These are phyloP conservation scores for Paraplagusia blochii DNA, from an alignment of 2,113 vertebrate species.

Conservation along the genomic window DNA sequence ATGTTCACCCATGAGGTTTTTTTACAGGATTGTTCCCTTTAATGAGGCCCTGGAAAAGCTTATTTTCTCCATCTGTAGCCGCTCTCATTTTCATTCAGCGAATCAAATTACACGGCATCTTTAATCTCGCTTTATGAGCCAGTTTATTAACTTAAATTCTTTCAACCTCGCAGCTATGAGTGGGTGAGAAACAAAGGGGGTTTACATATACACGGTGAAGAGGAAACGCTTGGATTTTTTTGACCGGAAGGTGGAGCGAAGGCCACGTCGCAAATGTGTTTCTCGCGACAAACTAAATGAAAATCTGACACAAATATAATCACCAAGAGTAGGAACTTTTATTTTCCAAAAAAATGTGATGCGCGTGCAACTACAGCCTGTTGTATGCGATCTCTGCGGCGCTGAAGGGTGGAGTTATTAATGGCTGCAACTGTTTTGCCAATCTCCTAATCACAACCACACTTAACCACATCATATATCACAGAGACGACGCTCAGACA, in stretches of 20 bases:
- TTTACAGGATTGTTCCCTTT: conserved; percentile 70
- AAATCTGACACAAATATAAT: conserved; percentile 19
- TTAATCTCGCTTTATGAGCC: conserved; percentile 74
- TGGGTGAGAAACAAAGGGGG: conserved; percentile 63
- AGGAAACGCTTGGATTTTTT: conserved; percentile 33
- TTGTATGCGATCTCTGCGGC: conserved; percentile 21
- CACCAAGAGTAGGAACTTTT: conserved; percentile 35
- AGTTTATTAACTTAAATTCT: conserved; percentile 72
- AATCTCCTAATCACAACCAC: conserved; percentile 67
- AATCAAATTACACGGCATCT: conserved; percentile 74
- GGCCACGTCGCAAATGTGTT: conserved; percentile 56
- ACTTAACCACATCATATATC: conserved; percentile 67
- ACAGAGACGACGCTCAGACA: conserved; percentile 56
- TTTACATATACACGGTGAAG: conserved; percentile 36
- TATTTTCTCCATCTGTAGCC: conserved; percentile 74
- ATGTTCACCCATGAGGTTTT: conserved; percentile 65
- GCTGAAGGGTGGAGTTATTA: conserved; percentile 61
- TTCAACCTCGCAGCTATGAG: conserved; percentile 62
- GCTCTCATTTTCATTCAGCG: conserved; percentile 62
- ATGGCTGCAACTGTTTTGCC: conserved; percentile 65
- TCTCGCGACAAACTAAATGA: conserved; percentile 33
- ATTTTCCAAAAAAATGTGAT: conserved; percentile 41
- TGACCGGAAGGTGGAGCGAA: conserved; percentile 46
- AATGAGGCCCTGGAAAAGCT: conserved; percentile 75
- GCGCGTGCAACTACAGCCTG: conserved; percentile 27